A percentile compares a stretch with the other conserved stretches of the same genome.
Conservation (phyloP, 92 coral and sea anemone genomes). For the Parazoanthus atlanticus region DNA sequence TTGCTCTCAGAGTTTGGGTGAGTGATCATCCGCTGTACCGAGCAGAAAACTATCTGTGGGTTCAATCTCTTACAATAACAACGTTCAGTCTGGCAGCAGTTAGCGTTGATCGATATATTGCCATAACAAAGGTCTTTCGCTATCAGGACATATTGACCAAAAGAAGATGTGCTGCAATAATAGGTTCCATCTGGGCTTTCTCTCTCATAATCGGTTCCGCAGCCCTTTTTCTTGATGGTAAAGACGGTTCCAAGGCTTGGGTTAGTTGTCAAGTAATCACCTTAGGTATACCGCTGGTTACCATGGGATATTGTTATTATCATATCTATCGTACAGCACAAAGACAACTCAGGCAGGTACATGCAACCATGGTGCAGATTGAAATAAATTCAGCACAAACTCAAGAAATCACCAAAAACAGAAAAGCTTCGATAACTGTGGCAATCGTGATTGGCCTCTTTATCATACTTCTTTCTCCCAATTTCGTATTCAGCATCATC, state of each 20-base stretch:
- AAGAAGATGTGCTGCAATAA: constrained; percentile 26
- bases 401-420: constrained; percentile 16
- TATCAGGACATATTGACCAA: constrained; percentile 41
- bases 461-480: constrained; percentile 54
- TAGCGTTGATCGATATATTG: constrained; percentile 58
- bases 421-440: constrained; percentile 54
- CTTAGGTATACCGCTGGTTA: constrained; percentile 35
- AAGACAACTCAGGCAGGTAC: constrained; percentile 16
- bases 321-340: constrained; percentile 45
- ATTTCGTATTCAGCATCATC: constrained; percentile 48
- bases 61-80: constrained; percentile 54
- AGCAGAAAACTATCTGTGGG: constrained; percentile 56
- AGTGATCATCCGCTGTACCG: constrained; percentile 53
- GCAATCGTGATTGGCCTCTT: constrained; percentile 55
- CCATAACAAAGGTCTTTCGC: constrained; percentile 51
- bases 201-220: constrained; percentile 50
- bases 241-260: constrained; percentile 48
- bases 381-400: not conserved
- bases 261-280: constrained; percentile 44
- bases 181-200: constrained; percentile 39
- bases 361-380: not conserved
- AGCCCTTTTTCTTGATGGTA: constrained; percentile 23
- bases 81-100: constrained; percentile 61
- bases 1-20: constrained; percentile 51
- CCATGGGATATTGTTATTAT: constrained; percentile 51